Evolutionary conservation across 2,888 invertebrate species (phyloP).

Genomic region (Petrolisthes cinctipes): DNA sequence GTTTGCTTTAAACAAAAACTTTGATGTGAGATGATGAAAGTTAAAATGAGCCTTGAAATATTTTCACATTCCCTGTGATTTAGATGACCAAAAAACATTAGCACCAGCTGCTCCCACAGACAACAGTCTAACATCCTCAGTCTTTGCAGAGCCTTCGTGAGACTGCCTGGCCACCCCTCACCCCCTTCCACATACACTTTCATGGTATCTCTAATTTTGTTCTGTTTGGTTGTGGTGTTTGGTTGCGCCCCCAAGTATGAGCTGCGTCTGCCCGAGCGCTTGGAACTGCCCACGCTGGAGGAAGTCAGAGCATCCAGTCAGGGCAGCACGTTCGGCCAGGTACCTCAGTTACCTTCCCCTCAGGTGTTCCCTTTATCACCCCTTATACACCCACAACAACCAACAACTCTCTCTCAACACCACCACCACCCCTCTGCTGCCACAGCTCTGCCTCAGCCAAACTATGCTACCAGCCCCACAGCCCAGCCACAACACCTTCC

Average conservation of each 20-base stretch:
- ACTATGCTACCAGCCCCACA: conserved; percentile 1
- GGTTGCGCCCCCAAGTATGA: conserved; percentile 61
- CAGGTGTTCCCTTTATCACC: conserved; percentile 31
- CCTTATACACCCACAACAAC: background rate
- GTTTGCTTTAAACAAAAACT: too few species aligned
- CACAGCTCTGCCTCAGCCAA: conserved; percentile 15
- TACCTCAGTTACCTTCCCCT: conserved; percentile 37
- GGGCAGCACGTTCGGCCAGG: conserved; percentile 60
- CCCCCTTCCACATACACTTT: conserved; percentile 18
- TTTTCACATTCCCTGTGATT: conserved; percentile 35
- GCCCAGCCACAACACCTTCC: conserved; percentile 21
- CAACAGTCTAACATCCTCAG: conserved; percentile 43
- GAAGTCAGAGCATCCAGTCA: conserved; percentile 57
- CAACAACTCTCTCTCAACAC: background rate
- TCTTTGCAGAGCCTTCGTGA: conserved; percentile 44
- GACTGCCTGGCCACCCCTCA: conserved; percentile 47
- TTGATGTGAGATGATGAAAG: background rate
- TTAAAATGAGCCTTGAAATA: conserved; percentile 38
- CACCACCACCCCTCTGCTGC: conserved; percentile 8
- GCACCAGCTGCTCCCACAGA: conserved; percentile 30
- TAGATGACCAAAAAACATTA: conserved; percentile 30
- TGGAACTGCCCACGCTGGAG: conserved; percentile 60
- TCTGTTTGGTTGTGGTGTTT: conserved; percentile 56
- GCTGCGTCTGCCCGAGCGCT: conserved; percentile 59
- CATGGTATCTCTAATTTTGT: conserved; percentile 54